These are phyloP conservation scores for Actias luna DNA, from an alignment of 2,888 invertebrate genomes.

Conservation along the genomic window DNA sequence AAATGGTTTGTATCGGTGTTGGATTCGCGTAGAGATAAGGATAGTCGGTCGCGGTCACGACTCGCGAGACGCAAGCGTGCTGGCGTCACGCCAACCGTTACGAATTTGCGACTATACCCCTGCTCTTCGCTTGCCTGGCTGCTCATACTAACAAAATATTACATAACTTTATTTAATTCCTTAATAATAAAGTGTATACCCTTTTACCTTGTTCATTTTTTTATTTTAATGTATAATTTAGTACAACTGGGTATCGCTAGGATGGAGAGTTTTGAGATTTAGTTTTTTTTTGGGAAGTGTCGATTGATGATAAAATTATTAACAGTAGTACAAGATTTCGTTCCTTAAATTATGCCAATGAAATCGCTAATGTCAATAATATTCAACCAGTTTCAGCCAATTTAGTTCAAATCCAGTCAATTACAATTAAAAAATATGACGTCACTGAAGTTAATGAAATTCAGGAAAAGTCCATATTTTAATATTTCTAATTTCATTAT, in stretches of 20 bases:
- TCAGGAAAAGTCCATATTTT: too few species aligned
- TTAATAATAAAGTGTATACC: not conserved
- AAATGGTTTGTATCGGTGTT: conserved; percentile 15
- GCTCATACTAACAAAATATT: not conserved
- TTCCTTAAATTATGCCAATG: too few species aligned
- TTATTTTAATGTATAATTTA: not conserved
- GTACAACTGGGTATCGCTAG: not conserved
- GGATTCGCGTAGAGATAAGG: conserved; percentile 15
- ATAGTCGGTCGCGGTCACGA: conserved; percentile 11
- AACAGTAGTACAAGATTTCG: too few species aligned
- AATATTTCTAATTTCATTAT: too few species aligned
- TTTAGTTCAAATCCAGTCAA: too few species aligned
- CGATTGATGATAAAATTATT: too few species aligned
- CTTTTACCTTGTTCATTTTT: not conserved
- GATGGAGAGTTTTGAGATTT: too few species aligned
- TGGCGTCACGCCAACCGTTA: conserved; percentile 18
- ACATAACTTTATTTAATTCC: not conserved
- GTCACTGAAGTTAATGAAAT: too few species aligned
- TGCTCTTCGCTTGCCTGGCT: not conserved
- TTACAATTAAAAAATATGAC: too few species aligned
- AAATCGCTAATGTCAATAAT: too few species aligned
- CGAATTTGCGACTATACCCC: conserved; percentile 1
- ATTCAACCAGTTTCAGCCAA: too few species aligned
- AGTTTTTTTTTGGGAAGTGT: too few species aligned
- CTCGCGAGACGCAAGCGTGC: conserved; percentile 11